Percentiles rank a stretch among this genome's conserved stretches.
Evolutionary conservation across 2,797 vertebrate species (phyloP).

Genomic region (Bovichtus diacanthus): DNA sequence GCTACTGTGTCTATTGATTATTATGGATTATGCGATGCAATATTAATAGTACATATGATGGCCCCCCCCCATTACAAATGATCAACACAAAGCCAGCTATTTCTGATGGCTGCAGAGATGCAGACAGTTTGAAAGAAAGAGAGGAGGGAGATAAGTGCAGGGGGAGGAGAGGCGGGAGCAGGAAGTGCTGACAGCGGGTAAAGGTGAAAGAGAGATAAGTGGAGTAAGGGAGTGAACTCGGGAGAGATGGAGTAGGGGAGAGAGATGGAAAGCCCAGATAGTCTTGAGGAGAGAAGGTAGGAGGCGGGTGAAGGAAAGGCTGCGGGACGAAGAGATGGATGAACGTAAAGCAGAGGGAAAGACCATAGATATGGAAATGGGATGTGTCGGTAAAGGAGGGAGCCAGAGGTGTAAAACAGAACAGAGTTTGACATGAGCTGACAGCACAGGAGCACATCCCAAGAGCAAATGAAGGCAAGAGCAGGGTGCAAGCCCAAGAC

Average conservation of each 20-base stretch:
- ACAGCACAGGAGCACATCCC: slow-evolving; percentile 62
- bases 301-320: slow-evolving; percentile 44
- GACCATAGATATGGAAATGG: slow-evolving; percentile 74
- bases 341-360: slow-evolving; percentile 46
- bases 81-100: slow-evolving; percentile 32
- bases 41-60: slow-evolving; percentile 9
- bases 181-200: slow-evolving; percentile 76
- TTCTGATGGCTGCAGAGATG: slow-evolving; percentile 41
- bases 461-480: slow-evolving; percentile 55
- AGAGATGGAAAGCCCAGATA: slow-evolving; percentile 71
- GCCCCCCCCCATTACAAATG: too few relatives aligned
- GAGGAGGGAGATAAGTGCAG: slow-evolving; percentile 52
- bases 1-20: slow-evolving; percentile 36
- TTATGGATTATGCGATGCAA: slow-evolving; percentile 8
- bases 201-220: slow-evolving; percentile 77
- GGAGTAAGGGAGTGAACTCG: slow-evolving; percentile 66
- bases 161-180: slow-evolving; percentile 43
- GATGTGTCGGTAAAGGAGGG: slow-evolving; percentile 69
- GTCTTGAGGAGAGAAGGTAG: slow-evolving; percentile 57
- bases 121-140: slow-evolving; percentile 59
- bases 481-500: slow-evolving; percentile 41
- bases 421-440: slow-evolving; percentile 75
- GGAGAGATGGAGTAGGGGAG: slow-evolving; percentile 38
- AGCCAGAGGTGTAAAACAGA: slow-evolving; percentile 69
- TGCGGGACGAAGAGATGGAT: slow-evolving; percentile 52